These are phyloP conservation scores for Hozukius guyotensis DNA, from an alignment of 2,797 vertebrate genomes.

Conservation along the genomic window DNA sequence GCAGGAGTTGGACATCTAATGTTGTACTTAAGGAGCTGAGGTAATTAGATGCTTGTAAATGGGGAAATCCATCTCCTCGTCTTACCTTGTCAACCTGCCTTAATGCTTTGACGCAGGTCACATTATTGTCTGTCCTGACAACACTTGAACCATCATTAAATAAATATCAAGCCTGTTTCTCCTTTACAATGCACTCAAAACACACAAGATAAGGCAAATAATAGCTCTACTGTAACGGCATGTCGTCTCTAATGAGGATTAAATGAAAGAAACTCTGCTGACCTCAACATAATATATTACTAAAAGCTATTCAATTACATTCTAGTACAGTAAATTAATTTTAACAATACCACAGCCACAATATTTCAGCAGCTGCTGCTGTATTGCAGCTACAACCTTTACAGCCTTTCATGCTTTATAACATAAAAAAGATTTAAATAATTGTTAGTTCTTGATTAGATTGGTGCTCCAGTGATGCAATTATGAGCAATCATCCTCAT, in stretches of 20 bases:
- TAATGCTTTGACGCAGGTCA: constrained; percentile 51
- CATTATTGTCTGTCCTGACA: constrained; percentile 41
- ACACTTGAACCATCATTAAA: constrained; percentile 63
- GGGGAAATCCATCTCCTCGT: constrained; percentile 61
- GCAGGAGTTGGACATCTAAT: constrained; percentile 41
- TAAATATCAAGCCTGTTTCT: constrained; percentile 65
- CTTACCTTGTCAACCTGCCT: constrained; percentile 58
- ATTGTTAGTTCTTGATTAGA: constrained; percentile 30
- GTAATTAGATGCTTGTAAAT: constrained; percentile 74
- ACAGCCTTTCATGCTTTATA: not conserved
- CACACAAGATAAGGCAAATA: constrained; percentile 27
- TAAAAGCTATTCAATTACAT: not conserved
- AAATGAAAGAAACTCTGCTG: not conserved
- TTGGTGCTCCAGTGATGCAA: constrained; percentile 22
- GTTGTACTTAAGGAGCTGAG: constrained; percentile 49
- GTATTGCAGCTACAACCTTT: not conserved
- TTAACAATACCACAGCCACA: not conserved
- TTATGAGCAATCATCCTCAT: constrained; percentile 36
- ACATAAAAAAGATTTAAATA: constrained; percentile 29
- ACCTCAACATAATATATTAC: not conserved
- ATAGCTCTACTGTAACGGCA: not conserved
- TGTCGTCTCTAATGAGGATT: not conserved
- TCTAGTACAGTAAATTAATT: not conserved
- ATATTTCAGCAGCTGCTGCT: not conserved
- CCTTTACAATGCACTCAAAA: constrained; percentile 28